These are phyloP conservation scores for Eupristina koningsbergeri DNA, from an alignment of 1,140 invertebrate species.

Conservation along the genomic window DNA sequence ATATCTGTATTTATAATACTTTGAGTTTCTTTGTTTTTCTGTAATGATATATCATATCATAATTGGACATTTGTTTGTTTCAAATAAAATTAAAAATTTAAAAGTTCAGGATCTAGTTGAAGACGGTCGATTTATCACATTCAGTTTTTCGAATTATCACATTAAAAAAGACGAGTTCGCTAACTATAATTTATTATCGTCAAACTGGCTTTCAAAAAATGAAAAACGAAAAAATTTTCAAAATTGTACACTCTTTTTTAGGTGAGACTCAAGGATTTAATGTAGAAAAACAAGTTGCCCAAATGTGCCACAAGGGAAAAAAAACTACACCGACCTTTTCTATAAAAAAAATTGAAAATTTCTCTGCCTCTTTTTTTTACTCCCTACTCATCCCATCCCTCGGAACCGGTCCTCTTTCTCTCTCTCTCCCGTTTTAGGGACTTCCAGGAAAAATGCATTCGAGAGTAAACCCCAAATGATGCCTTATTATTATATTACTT, in stretches of 20 bases:
- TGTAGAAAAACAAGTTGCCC: slow-evolving; percentile 11
- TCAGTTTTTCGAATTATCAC: slow-evolving; percentile 36
- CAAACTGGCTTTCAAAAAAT: too few relatives aligned
- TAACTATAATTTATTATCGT: slow-evolving; percentile 38
- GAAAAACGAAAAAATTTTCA: background rate
- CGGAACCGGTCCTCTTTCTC: background rate
- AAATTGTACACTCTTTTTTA: background rate
- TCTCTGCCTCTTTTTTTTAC: background rate
- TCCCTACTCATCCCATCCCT: background rate
- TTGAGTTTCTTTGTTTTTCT: background rate
- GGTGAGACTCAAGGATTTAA: background rate
- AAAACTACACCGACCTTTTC: slow-evolving; percentile 37
- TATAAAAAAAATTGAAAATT: slow-evolving; percentile 10
- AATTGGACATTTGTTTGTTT: background rate
- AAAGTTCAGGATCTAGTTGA: background rate
- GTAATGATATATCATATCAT: slow-evolving; percentile 11
- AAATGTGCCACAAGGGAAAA: background rate
- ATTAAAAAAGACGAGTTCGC: slow-evolving; percentile 28
- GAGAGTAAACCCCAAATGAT: too few relatives aligned
- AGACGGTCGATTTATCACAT: slow-evolving; percentile 37
- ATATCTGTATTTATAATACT: background rate
- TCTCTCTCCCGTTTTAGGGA: background rate
- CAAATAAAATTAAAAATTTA: slow-evolving; percentile 1
- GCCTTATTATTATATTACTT: too few relatives aligned
- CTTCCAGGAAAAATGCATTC: slow-evolving; percentile 10